These are phyloP conservation scores for Pica pica DNA, from an alignment of 2,113 vertebrate species.

Conservation along the genomic window DNA sequence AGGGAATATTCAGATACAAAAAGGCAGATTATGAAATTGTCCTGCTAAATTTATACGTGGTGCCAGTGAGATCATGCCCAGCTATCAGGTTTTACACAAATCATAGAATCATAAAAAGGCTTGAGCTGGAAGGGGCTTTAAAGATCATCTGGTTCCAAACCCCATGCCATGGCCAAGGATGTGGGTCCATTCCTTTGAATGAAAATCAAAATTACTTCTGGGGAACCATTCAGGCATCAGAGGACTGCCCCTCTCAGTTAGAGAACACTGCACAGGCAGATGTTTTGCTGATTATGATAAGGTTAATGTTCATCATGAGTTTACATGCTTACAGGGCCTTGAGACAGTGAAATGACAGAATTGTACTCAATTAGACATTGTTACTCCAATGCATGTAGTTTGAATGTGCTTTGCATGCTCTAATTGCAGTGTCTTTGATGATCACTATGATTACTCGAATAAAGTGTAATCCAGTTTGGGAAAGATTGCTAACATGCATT, in stretches of 20 bases:
- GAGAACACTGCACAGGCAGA: not conserved
- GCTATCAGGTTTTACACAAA: not conserved
- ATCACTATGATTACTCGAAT: not conserved
- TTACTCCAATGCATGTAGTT: not conserved
- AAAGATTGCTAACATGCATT: not conserved
- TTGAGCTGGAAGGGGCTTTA: not conserved
- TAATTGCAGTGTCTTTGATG: not conserved
- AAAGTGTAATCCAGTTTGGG: not conserved
- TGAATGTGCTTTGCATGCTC: not conserved
- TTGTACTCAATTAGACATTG: not conserved
- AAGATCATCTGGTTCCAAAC: not conserved
- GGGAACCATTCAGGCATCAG: no score
- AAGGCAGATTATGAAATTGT: not conserved
- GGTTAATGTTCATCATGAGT: rapidly evolving
- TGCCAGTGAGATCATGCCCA: not conserved
- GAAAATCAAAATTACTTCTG: not conserved
- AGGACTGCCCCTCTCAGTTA: not conserved
- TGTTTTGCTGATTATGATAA: not conserved
- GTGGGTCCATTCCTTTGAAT: not conserved
- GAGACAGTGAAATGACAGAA: not conserved
- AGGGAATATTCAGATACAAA: not conserved
- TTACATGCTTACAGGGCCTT: not conserved
- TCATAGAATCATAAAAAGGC: not conserved
- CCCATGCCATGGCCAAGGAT: rapidly evolving
- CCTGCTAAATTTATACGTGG: not conserved